Percentiles rank a stretch among this genome's conserved stretches.
Conservation (phyloP, 2,113 vertebrate species). For the Chitala chitala region DNA sequence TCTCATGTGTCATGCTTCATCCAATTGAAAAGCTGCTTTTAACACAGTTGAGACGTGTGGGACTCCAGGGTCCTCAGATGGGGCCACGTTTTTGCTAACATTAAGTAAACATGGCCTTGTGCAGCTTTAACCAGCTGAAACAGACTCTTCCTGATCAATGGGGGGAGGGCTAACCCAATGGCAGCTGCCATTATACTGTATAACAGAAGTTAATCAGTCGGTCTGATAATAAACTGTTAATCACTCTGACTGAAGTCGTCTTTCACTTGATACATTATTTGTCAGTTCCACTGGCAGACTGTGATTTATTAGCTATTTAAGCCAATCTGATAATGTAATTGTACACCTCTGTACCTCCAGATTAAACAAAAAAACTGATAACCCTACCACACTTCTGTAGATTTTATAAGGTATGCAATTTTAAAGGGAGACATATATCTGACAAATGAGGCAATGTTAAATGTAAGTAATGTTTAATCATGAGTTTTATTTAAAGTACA, state of each 20-base stretch:
- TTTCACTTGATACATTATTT: not conserved
- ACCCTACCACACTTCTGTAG: too few species aligned
- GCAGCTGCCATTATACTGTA: not conserved
- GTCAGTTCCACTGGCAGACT: not conserved
- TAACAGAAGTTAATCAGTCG: too few species aligned
- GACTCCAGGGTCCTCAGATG: conserved; percentile 13
- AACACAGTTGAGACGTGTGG: not conserved
- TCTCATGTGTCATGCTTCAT: not conserved
- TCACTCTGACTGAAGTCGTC: not conserved
- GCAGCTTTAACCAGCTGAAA: not conserved
- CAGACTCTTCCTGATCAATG: not conserved
- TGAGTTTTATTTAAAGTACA: not conserved
- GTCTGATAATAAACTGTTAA: too few species aligned
- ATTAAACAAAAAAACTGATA: not conserved
- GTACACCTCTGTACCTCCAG: not conserved
- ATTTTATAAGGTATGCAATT: too few species aligned
- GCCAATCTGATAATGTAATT: not conserved
- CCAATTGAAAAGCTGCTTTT: not conserved
- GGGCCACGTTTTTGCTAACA: conserved; percentile 27
- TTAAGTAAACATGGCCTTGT: conserved; percentile 25
- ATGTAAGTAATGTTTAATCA: not conserved
- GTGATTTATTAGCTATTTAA: not conserved
- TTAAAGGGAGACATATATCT: not conserved
- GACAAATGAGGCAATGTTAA: not conserved
- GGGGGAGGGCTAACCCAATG: not conserved